Percentiles rank a stretch among this genome's conserved stretches.
Evolutionary conservation across 2,797 vertebrate species (phyloP).

Genomic region (Galago senegalensis): DNA sequence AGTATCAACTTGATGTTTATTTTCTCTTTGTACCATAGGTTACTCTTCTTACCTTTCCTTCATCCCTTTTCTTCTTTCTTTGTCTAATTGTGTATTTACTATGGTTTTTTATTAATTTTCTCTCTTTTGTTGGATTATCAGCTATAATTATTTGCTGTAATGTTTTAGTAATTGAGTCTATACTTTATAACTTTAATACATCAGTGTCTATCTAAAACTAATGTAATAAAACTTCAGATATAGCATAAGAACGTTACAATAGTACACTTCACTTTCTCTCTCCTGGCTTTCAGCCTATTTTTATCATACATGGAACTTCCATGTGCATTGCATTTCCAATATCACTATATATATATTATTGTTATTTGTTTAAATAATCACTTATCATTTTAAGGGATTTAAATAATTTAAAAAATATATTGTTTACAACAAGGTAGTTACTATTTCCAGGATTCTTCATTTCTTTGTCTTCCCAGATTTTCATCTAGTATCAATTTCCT

Average conservation of each 20-base stretch:
- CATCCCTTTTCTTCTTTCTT: neutral
- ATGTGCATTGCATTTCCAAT: neutral
- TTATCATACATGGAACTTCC: neutral
- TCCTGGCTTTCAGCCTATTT: neutral
- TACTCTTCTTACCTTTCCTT: neutral
- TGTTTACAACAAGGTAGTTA: neutral
- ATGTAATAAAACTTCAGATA: neutral
- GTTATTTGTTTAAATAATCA: neutral
- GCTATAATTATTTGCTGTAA: neutral
- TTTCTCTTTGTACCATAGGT: neutral
- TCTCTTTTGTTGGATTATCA: neutral
- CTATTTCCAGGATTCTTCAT: neutral
- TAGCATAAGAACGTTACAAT: neutral
- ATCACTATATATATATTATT: too few species aligned
- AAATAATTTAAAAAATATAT: neutral
- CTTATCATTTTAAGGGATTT: neutral
- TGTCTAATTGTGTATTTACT: neutral
- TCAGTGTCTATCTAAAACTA: neutral
- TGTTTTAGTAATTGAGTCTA: neutral
- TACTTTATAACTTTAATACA: neutral
- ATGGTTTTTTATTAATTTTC: neutral
- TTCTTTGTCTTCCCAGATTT: neutral
- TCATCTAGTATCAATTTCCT: neutral
- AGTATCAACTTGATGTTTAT: neutral
- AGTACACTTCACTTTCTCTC: neutral